Evolutionary conservation across 37 sponge, comb jelly and placozoan species (phyloP), one percentile per base, ranked within the genome.

Genomic region (Halichondria panicea): DNA sequence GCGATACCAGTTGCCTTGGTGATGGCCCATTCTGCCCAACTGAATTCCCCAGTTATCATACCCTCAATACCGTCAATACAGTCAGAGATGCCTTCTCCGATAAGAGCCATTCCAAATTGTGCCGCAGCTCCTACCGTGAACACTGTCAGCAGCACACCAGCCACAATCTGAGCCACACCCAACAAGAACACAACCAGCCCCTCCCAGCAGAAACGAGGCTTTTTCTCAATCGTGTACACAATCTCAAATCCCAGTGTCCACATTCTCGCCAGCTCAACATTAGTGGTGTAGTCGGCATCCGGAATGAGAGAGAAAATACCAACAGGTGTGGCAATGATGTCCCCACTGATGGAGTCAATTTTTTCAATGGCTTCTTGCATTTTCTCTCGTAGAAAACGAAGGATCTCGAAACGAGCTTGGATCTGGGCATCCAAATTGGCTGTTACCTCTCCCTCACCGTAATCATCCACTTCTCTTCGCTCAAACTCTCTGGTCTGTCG

Each of bases 21-120:
- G 11, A 60, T 33, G 25, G 63, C 76, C 76, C 76, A 75, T 15
- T 75, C 48, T 25, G 31, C 25, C 46, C 42, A 41, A 50, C 30
- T 24, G n/a, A 59, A 75, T 9, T 75, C 63, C 19, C 76, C 76
- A 28, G 76, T 75, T 6, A 62, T 38, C 76, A 75, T 75, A 18
- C 76, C 76, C 7, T 42, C 36, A 19, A 36, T 31, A 38, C 76
- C 76, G 12, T 59, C 63, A 60, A 75, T 62, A 36, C 48, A 52
- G 48, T 75, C 76, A 6, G 76, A 75, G 15, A 75, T 32, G 22
- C 76, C 76, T 42, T 75, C 76, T 35, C 36, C 43, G 42, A 75
- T 45, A 7, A 75, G 46, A 61, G 46, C 63, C 76, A 75, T 75
- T 60, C 76, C 76, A 75, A 75, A 12, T 22, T 7, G 4, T 45